These are phyloP conservation scores for Timandra comae DNA, from an alignment of 2,888 invertebrate species.

Conservation along the genomic window DNA sequence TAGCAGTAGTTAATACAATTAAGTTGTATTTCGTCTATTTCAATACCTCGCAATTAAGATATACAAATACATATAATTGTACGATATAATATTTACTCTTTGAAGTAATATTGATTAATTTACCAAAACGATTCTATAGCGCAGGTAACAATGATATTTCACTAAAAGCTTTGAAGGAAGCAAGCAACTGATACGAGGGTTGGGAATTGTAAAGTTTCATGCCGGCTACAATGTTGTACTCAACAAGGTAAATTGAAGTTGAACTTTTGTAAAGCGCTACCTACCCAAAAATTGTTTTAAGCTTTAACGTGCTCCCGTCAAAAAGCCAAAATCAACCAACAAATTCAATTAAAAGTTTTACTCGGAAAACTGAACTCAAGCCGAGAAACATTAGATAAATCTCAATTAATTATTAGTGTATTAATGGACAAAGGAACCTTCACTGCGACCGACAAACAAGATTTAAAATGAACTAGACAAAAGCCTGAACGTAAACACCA, in stretches of 20 bases:
- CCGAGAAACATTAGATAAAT: constrained; percentile 59
- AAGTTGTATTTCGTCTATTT: too few relatives aligned
- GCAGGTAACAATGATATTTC: constrained; percentile 7
- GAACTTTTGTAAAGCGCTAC: constrained; percentile 39
- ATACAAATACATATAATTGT: too few relatives aligned
- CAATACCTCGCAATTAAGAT: too few relatives aligned
- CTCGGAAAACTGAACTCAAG: constrained; percentile 60
- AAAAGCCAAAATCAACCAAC: constrained; percentile 62
- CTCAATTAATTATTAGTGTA: constrained; percentile 67
- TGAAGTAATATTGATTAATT: too few relatives aligned
- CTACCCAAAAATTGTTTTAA: constrained; percentile 51
- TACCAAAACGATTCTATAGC: too few relatives aligned
- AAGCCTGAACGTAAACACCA: constrained; percentile 60
- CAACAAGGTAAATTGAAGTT: constrained; percentile 36
- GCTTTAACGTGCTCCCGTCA: constrained; percentile 48
- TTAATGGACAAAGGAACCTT: constrained; percentile 62
- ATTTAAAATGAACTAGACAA: constrained; percentile 59
- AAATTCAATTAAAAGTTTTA: constrained; percentile 72
- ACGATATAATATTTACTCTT: too few relatives aligned
- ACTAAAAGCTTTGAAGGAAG: constrained; percentile 1
- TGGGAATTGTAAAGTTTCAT: constrained; percentile 13
- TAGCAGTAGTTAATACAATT: too few relatives aligned
- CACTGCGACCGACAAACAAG: constrained; percentile 60
- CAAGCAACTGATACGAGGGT: neutral
- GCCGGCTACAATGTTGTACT: constrained; percentile 13